Percentiles rank a stretch among this genome's conserved stretches.
Evolutionary conservation across 1,140 invertebrate genomes (phyloP).

Genomic region (Drosophila bipectinata): DNA sequence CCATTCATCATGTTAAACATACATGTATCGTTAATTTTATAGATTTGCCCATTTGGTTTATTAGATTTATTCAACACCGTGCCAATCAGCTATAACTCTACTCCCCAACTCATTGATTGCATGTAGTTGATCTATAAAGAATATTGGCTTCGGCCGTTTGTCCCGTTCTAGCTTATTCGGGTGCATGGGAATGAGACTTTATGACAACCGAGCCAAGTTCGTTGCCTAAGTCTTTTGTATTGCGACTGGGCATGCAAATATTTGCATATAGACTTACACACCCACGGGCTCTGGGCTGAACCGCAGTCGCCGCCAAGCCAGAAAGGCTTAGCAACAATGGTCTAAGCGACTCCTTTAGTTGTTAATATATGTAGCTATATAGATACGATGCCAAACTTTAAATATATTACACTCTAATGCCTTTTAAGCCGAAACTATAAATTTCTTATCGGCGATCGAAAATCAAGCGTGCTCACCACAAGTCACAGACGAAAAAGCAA

Average conservation of each 20-base stretch:
- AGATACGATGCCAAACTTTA: slow-evolving; percentile 72
- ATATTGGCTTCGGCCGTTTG: slow-evolving; percentile 34
- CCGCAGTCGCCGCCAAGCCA: slow-evolving; percentile 2
- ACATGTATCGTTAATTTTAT: slow-evolving; percentile 33
- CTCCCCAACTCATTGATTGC: slow-evolving; percentile 37
- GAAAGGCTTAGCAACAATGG: slow-evolving; percentile 60
- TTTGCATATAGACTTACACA: slow-evolving; percentile 75
- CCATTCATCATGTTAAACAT: slow-evolving; percentile 26
- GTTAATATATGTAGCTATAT: slow-evolving; percentile 46
- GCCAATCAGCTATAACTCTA: slow-evolving; percentile 32
- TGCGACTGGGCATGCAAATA: slow-evolving; percentile 62
- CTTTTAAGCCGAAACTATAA: slow-evolving; percentile 81
- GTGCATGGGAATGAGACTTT: slow-evolving; percentile 34
- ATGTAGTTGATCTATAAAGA: slow-evolving; percentile 53
- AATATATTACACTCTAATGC: slow-evolving; percentile 81
- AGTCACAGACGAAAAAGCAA: slow-evolving; percentile 48
- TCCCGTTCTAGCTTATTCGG: slow-evolving; percentile 12
- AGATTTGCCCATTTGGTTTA: slow-evolving; percentile 41
- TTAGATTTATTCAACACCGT: slow-evolving; percentile 28
- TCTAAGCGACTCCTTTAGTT: slow-evolving; percentile 43
- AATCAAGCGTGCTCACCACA: slow-evolving; percentile 76
- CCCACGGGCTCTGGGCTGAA: slow-evolving; percentile 40
- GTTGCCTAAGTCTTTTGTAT: slow-evolving; percentile 78
- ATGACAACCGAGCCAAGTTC: slow-evolving; percentile 69
- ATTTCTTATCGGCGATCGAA: slow-evolving; percentile 79